These are phyloP conservation scores for Charina bottae DNA, from an alignment of 2,113 vertebrate genomes.

Conservation along the genomic window DNA sequence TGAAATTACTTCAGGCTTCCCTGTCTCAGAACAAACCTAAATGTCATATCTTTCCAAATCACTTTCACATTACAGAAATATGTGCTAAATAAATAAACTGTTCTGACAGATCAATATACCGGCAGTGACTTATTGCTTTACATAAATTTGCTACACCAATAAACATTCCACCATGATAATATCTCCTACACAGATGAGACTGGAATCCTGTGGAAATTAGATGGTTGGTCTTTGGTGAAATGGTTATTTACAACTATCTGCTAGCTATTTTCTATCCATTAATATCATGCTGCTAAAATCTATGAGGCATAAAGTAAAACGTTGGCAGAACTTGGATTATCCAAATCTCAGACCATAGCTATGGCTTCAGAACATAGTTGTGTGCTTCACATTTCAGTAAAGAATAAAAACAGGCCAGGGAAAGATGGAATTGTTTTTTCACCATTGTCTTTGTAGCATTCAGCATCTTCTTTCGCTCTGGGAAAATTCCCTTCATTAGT, in stretches of 20 bases:
- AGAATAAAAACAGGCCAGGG: neutral
- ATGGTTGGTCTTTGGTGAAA: neutral
- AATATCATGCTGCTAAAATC: neutral
- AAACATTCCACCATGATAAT: neutral
- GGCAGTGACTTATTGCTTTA: neutral
- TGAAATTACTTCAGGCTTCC: constrained; percentile 34
- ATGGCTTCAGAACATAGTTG: neutral
- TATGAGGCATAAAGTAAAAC: neutral
- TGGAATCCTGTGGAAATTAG: constrained; percentile 11
- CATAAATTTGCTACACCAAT: constrained; percentile 7
- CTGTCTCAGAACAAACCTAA: constrained; percentile 14
- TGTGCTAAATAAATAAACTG: neutral
- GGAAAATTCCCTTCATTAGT: constrained; percentile 21
- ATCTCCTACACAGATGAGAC: neutral
- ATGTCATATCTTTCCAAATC: constrained; percentile 22
- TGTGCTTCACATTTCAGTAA: neutral
- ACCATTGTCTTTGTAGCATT: neutral
- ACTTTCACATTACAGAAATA: constrained; percentile 1
- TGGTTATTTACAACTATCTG: neutral
- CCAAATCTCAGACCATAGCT: neutral
- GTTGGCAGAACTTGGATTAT: neutral
- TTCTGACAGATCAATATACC: neutral
- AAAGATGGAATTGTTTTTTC: neutral
- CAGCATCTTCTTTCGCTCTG: neutral
- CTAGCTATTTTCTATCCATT: neutral